These are phyloP conservation scores for Drosophila kurseongensis DNA, from an alignment of 1,140 invertebrate species.

Conservation along the genomic window DNA sequence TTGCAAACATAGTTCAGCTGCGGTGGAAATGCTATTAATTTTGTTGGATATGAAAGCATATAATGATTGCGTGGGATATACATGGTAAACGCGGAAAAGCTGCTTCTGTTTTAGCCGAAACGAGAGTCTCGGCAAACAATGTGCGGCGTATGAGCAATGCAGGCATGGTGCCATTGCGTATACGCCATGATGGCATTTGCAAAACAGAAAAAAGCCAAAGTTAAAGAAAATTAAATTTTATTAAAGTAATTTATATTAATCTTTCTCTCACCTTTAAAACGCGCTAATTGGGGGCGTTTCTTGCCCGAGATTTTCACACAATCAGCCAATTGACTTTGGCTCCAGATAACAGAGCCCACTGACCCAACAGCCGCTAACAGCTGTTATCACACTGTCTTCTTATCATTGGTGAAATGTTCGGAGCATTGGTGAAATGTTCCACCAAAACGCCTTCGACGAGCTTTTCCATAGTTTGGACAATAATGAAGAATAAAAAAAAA, in stretches of 20 bases:
- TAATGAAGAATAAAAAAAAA: constrained; percentile 53
- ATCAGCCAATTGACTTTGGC: constrained; percentile 12
- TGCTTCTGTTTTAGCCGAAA: constrained; percentile 24
- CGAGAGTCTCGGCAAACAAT: constrained; percentile 34
- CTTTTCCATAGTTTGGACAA: constrained; percentile 66
- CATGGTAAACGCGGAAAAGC: constrained; percentile 4
- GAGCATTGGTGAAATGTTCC: constrained; percentile 59
- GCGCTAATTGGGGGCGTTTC: constrained; percentile 35
- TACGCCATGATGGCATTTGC: constrained; percentile 21
- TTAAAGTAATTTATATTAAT: background rate
- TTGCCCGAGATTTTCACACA: background rate
- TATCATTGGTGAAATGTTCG: constrained; percentile 65
- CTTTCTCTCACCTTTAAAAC: background rate
- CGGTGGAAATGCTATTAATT: constrained; percentile 35
- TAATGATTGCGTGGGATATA: background rate
- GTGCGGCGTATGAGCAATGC: constrained; percentile 16
- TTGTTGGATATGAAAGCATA: constrained; percentile 22
- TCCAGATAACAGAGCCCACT: constrained; percentile 24
- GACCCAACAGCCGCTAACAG: constrained; percentile 8
- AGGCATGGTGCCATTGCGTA: constrained; percentile 37
- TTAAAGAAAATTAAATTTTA: background rate
- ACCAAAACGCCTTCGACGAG: constrained; percentile 34
- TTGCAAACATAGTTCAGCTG: constrained; percentile 33
- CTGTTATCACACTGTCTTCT: constrained; percentile 48
- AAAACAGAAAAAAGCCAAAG: background rate